phyloP scores from a whole-genome alignment of 2,113 vertebrate species.

The Copsychus sechellarum region DNA sequence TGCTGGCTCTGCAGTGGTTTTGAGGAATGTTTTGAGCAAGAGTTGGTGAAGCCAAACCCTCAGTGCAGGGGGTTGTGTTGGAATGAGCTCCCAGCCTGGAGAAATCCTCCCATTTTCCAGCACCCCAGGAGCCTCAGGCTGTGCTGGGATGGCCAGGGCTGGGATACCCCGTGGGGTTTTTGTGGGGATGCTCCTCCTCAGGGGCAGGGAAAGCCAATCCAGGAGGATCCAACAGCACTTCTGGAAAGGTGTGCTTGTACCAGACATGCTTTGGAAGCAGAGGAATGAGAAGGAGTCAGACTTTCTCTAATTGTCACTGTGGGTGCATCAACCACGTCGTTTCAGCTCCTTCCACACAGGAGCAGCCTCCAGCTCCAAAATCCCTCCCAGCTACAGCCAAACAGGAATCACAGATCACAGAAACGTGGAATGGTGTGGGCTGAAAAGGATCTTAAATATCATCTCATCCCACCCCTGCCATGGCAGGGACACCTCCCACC shows the following conservation, averaged over 20 bases:
- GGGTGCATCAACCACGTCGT: background rate
- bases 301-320: background rate
- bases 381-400: background rate
- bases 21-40: background rate
- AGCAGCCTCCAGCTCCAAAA: background rate
- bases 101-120: rapidly evolving
- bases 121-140: background rate
- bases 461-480: background rate
- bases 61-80: background rate
- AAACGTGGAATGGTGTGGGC: background rate
- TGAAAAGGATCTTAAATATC: background rate
- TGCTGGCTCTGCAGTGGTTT: background rate
- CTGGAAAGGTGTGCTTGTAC: background rate
- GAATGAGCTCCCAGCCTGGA: background rate
- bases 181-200: background rate
- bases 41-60: background rate
- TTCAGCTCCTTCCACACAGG: background rate
- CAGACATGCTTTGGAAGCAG: background rate
- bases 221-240: background rate
- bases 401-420: background rate
- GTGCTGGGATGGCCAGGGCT: background rate
- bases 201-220: background rate
- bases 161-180: rapidly evolving
- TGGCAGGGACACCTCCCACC: background rate
- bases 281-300: background rate